phyloP scores from a whole-genome alignment of 1,140 invertebrate genomes.

The Drosophila yakuba region DNA sequence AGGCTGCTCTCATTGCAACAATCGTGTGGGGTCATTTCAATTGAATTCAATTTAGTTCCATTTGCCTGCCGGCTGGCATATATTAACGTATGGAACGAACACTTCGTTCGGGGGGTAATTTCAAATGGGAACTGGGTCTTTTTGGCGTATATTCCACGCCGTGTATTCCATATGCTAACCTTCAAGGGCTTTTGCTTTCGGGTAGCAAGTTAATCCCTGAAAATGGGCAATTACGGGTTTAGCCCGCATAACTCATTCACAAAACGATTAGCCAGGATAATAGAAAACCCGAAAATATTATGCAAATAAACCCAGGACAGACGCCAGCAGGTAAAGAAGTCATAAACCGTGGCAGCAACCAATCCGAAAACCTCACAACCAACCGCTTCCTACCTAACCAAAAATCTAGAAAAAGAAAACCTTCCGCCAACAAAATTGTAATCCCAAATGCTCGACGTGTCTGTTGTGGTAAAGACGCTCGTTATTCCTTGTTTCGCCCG shows the following conservation, averaged over 20 bases:
- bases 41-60: slow-evolving; percentile 82
- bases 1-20: slow-evolving; percentile 42
- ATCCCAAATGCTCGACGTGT: slow-evolving; percentile 59
- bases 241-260: slow-evolving; percentile 39
- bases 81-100: slow-evolving; percentile 20
- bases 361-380: slow-evolving; percentile 27
- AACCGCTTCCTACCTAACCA: slow-evolving; percentile 34
- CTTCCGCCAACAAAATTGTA: slow-evolving; percentile 60
- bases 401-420: slow-evolving; percentile 12
- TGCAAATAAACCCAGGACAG: slow-evolving; percentile 33
- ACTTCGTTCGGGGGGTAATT: slow-evolving; percentile 9
- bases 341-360: slow-evolving; percentile 22
- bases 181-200: slow-evolving; percentile 22
- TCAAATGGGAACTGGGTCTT: slow-evolving; percentile 17
- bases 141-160: slow-evolving; percentile 25
- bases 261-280: slow-evolving; percentile 35
- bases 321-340: slow-evolving; percentile 44
- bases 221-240: slow-evolving; percentile 29
- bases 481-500: slow-evolving; percentile 69
- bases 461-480: slow-evolving; percentile 77
- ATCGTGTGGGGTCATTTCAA: slow-evolving; percentile 79
- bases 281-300: slow-evolving; percentile 30
- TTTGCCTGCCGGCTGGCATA: slow-evolving; percentile 45
- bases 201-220: slow-evolving; percentile 38
- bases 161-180: slow-evolving; percentile 25